These are phyloP conservation scores for Avahi laniger DNA, from an alignment of 2,797 vertebrate genomes.

Conservation along the genomic window DNA sequence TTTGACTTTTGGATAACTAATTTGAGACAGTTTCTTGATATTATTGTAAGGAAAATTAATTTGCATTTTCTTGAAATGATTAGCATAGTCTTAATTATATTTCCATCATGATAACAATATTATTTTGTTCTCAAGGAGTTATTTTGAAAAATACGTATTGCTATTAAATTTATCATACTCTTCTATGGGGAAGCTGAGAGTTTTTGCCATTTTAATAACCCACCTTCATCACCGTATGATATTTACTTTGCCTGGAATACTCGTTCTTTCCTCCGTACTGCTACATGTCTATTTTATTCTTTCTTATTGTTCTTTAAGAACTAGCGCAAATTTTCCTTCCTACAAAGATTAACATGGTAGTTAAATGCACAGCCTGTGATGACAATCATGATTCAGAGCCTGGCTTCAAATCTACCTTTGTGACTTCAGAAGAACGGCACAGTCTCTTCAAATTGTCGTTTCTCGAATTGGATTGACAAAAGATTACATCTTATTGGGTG, in stretches of 20 bases:
- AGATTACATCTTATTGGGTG: neutral
- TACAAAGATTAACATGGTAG: too few species aligned
- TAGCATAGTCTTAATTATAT: neutral
- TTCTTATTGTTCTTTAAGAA: neutral
- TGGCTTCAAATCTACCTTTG: neutral
- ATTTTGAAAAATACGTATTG: neutral
- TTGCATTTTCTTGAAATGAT: neutral
- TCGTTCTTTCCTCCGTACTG: neutral
- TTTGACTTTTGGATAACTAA: neutral
- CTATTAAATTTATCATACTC: neutral
- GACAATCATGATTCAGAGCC: neutral
- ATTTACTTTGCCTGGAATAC: neutral
- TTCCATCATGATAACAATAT: neutral
- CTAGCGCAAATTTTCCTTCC: neutral
- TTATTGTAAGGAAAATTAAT: neutral
- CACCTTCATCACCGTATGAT: neutral
- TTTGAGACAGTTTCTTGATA: neutral
- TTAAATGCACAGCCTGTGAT: neutral
- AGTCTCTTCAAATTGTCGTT: neutral
- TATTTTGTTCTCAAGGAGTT: neutral
- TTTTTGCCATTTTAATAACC: neutral
- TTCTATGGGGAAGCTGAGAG: neutral
- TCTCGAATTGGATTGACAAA: neutral
- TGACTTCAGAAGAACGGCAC: neutral
- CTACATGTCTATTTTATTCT: neutral